Conservation (phyloP, 2,888 invertebrate species). For the Coenonympha glycerion region DNA sequence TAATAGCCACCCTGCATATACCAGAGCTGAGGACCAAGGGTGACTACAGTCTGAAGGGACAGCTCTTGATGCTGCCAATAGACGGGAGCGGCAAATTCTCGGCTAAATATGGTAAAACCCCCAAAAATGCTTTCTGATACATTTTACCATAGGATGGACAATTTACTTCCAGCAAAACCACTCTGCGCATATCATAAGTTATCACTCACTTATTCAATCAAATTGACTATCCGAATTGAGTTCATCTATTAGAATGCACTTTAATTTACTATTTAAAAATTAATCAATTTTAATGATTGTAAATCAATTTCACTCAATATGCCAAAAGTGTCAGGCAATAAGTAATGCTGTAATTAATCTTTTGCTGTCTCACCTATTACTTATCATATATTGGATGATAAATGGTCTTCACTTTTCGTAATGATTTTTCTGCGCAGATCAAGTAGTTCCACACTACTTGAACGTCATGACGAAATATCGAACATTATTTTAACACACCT, state of each 20-base stretch:
- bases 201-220: too few species aligned
- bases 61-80: conserved; percentile 84
- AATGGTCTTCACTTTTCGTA: neutral
- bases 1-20: conserved; percentile 78
- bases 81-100: conserved; percentile 79
- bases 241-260: too few species aligned
- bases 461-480: neutral
- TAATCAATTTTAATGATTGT: neutral
- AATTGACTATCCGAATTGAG: too few species aligned
- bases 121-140: too few species aligned
- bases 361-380: neutral
- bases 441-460: too few species aligned
- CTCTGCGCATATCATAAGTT: too few species aligned
- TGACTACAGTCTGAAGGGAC: conserved; percentile 80
- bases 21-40: conserved; percentile 80
- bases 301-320: neutral
- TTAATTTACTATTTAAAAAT: neutral
- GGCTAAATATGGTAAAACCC: conserved; percentile 80
- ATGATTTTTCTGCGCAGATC: too few species aligned
- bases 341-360: neutral
- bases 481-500: too few species aligned
- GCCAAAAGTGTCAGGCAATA: neutral
- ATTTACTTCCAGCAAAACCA: too few species aligned
- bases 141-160: too few species aligned
- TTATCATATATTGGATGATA: too few species aligned